Evolutionary conservation across 2,888 invertebrate species (phyloP), one percentile per base, ranked within the genome.

Genomic region (Nebria salina): DNA sequence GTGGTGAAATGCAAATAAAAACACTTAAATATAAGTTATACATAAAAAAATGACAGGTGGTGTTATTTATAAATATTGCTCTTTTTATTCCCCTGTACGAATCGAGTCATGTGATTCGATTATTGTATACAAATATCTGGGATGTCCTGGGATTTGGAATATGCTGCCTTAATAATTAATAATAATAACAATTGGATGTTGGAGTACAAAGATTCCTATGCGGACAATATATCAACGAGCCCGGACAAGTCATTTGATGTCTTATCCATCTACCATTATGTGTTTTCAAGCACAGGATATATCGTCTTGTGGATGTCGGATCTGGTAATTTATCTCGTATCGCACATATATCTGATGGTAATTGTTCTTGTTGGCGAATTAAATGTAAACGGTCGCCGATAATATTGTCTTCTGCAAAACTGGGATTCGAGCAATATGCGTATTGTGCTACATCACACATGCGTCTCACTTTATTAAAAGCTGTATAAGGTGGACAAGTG

Each of bases 401-500:
- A 8, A 54, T 43, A 34, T 64, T 73, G 7, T 65, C 65, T 64
- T 77, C 78, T 7, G 34, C 15, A 34, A 20, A 65, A 2, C n/a
- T 73, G 15, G 76, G 76, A 42, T 82, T 83, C 11, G 74, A 73
- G 70, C 83, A 83, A 2, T 66, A 72, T 9, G 78, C 76, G 81
- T 83, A 83, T 68, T 83, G 83, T 26, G 68, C 42, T 66, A 82
- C 77, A 65, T 83, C 83, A 70, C 83, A 83, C 74, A 83, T 83
- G 72, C 82, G 79, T 74, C 83, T 81, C 20, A 77, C 43, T 72
- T 83, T 82, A 81, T 83, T 81, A 72, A 83, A 83, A 1, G 83
- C 83, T 43, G 83, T 83, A 42, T 83, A 79, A 20, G 83, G 82
- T n/a, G 83, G 83, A 68, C 83, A 83, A 13, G 81, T 77, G 54